Conservation (phyloP, 2,888 invertebrate genomes). For the Dicycla oo region DNA sequence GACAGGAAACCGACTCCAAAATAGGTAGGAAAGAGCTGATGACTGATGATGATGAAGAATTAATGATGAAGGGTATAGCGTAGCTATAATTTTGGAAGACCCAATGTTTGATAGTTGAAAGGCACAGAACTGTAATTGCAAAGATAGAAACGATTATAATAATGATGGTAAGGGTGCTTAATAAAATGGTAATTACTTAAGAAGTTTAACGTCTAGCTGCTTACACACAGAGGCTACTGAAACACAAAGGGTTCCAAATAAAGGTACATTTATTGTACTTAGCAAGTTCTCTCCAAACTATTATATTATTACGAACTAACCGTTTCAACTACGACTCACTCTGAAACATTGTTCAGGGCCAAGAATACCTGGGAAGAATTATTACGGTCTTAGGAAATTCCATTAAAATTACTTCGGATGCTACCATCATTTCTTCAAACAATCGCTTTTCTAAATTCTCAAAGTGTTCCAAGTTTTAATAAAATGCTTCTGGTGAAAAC, state of each 20-base stretch:
- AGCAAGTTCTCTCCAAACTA: constrained; percentile 17
- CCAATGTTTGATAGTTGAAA: too few relatives aligned
- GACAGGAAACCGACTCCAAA: too few relatives aligned
- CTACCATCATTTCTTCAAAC: constrained; percentile 20
- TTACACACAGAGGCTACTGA: too few relatives aligned
- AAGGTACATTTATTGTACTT: background rate
- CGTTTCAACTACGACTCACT: constrained; percentile 18
- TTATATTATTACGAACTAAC: background rate
- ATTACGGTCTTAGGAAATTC: constrained; percentile 27
- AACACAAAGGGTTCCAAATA: background rate
- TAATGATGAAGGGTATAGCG: too few relatives aligned
- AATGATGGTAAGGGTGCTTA: background rate
- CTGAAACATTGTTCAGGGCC: background rate
- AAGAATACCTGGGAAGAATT: constrained; percentile 29
- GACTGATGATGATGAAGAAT: too few relatives aligned
- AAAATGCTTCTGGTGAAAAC: constrained; percentile 25
- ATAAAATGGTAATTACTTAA: background rate
- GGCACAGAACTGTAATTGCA: background rate
- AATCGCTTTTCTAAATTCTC: constrained; percentile 33
- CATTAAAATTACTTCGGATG: constrained; percentile 19
- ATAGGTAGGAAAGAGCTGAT: too few relatives aligned
- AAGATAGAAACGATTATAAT: too few relatives aligned
- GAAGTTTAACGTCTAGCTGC: background rate
- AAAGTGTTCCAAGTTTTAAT: constrained; percentile 32
- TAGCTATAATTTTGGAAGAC: too few relatives aligned